Conservation (phyloP, 2,797 vertebrate species). For the Melanotaenia parkinsoni region DNA sequence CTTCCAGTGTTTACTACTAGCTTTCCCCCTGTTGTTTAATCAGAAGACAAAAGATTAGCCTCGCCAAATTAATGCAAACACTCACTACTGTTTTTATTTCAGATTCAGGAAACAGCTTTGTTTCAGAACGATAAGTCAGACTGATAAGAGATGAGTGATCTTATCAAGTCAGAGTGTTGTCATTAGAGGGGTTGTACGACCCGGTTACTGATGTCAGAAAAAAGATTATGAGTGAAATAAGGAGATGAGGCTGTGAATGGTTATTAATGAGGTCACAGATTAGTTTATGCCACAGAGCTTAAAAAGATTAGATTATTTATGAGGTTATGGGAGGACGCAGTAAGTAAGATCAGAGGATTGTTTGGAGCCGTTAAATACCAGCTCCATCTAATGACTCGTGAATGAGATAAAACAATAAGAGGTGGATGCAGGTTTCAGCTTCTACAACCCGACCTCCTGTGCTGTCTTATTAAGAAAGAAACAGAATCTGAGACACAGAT, state of each 20-base stretch:
- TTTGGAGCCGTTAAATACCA: background rate
- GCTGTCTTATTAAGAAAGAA: too few species aligned
- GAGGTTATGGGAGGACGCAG: background rate
- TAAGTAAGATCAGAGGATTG: conserved; percentile 4
- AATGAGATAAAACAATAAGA: background rate
- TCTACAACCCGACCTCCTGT: too few species aligned
- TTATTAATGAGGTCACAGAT: conserved; percentile 11
- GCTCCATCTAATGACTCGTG: background rate
- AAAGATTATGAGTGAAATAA: background rate
- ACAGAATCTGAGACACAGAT: too few species aligned
- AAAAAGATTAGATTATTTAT: conserved; percentile 9
- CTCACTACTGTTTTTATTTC: conserved; percentile 23
- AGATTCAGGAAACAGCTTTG: conserved; percentile 12
- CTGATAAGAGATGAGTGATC: background rate
- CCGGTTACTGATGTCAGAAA: conserved; percentile 9
- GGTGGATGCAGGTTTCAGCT: too few species aligned
- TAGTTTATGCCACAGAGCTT: conserved; percentile 5
- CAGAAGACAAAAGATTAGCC: conserved; percentile 61
- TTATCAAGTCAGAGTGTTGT: background rate
- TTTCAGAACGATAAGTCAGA: background rate
- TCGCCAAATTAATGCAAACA: conserved; percentile 32
- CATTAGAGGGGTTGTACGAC: background rate
- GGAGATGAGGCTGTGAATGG: background rate
- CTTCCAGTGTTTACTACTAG: conserved; percentile 25
- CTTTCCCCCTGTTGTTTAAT: conserved; percentile 36